Evolutionary conservation across 1,140 invertebrate genomes (phyloP).

Genomic region (Whitmania pigra): DNA sequence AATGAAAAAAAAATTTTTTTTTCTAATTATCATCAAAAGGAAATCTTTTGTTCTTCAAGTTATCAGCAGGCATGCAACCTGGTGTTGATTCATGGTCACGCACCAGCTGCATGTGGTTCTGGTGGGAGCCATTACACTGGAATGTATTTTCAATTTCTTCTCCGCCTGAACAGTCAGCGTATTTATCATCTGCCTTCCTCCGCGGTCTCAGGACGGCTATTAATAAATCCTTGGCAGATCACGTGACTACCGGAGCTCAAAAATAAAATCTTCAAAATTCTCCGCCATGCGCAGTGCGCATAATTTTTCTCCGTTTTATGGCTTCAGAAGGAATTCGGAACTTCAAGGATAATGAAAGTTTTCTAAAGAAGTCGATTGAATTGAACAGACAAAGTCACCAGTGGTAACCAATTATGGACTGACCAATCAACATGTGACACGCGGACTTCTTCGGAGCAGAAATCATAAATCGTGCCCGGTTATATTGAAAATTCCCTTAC

Average conservation of each 20-base stretch:
- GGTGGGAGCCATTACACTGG: neutral
- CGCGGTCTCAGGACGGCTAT: slow-evolving; percentile 6
- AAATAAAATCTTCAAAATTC: neutral
- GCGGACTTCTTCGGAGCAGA: neutral
- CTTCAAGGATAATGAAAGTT: no score
- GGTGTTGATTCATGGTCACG: neutral
- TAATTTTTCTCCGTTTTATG: no score
- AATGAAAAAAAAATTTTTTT: slow-evolving; percentile 7
- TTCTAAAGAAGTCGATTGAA: neutral
- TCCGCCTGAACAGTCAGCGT: slow-evolving; percentile 7
- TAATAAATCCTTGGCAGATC: slow-evolving; percentile 12
- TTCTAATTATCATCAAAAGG: no score
- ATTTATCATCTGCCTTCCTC: slow-evolving; percentile 11
- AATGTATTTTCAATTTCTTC: no score
- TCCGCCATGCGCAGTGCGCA: no score
- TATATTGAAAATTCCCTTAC: slow-evolving; percentile 11
- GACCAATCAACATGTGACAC: slow-evolving; percentile 6
- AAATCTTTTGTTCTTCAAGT: no score
- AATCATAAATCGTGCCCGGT: slow-evolving; percentile 8
- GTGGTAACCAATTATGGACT: neutral
- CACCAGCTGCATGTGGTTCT: neutral
- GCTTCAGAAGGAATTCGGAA: no score
- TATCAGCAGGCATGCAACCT: no score
- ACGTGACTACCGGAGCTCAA: slow-evolving; percentile 8
- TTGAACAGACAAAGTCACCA: neutral